phyloP scores from a whole-genome alignment of 2,888 invertebrate species.

The Tetheella fluctuosa region DNA sequence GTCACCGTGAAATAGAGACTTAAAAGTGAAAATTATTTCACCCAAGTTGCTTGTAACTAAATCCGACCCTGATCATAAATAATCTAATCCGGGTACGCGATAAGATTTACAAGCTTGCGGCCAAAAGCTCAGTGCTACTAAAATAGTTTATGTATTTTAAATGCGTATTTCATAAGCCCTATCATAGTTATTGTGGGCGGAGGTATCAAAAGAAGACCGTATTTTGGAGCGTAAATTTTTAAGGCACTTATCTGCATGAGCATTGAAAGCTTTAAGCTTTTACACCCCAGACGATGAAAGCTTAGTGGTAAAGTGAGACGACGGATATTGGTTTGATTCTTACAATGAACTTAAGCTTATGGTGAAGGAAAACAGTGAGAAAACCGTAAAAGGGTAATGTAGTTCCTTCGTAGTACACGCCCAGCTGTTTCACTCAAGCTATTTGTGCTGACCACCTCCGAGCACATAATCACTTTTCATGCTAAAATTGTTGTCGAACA shows the following conservation, averaged over 20 bases:
- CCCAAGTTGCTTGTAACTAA: neutral
- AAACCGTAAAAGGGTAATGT: too few species aligned
- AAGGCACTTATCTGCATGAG: too few species aligned
- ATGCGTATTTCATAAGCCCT: neutral
- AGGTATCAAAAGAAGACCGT: neutral
- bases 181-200: neutral
- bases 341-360: too few species aligned
- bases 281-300: neutral
- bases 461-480: too few species aligned
- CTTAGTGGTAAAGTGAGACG: too few species aligned
- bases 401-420: too few species aligned
- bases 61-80: constrained; percentile 7
- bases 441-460: too few species aligned
- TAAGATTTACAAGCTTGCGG: constrained; percentile 1
- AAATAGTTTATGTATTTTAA: constrained; percentile 5
- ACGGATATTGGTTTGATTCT: too few species aligned
- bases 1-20: neutral
- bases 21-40: neutral
- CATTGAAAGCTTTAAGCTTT: neutral
- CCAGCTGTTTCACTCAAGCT: too few species aligned
- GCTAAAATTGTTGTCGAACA: too few species aligned
- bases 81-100: constrained; percentile 3
- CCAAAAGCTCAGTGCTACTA: neutral
- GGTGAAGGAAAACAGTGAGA: too few species aligned
- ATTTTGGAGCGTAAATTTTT: neutral